Evolutionary conservation across 2,113 vertebrate genomes (phyloP).

Genomic region (Morone chrysops): DNA sequence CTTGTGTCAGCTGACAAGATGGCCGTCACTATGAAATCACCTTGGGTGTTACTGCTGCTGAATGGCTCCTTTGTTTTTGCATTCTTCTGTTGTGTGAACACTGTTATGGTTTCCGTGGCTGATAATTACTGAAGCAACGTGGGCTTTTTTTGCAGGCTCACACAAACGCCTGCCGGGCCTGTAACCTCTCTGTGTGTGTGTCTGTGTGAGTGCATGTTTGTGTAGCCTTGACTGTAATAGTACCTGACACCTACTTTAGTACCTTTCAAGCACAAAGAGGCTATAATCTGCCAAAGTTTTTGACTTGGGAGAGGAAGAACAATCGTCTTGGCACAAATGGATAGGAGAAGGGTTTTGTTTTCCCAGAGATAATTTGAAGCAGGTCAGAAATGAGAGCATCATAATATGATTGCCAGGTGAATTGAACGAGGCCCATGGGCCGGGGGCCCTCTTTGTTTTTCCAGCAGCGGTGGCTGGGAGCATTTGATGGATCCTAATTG

Average conservation of each 20-base stretch:
- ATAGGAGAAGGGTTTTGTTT: constrained; percentile 72
- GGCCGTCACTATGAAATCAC: constrained; percentile 77
- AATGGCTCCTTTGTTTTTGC: constrained; percentile 83
- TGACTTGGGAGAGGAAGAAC: constrained; percentile 58
- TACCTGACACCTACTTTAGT: constrained; percentile 78
- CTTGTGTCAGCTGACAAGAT: constrained; percentile 78
- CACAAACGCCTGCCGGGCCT: constrained; percentile 67
- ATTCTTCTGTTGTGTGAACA: constrained; percentile 79
- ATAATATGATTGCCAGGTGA: constrained; percentile 74
- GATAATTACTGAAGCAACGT: constrained; percentile 80
- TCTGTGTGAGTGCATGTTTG: constrained; percentile 47
- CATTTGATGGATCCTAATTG: constrained; percentile 76
- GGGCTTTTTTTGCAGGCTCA: constrained; percentile 38
- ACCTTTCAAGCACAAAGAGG: constrained; percentile 74
- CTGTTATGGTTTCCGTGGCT: constrained; percentile 78
- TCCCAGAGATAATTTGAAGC: constrained; percentile 78
- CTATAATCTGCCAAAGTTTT: constrained; percentile 78
- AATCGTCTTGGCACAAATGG: constrained; percentile 65
- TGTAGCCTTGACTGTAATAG: constrained; percentile 74
- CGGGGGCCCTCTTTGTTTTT: constrained; percentile 76
- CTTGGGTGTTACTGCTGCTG: constrained; percentile 72
- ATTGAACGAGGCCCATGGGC: constrained; percentile 68
- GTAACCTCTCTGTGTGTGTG: constrained; percentile 27
- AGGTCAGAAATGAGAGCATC: constrained; percentile 74
- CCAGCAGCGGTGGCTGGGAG: constrained; percentile 64